Base-by-base conservation (phyloP, 1,140 invertebrate species). In the Ceratina japonica region DNA sequence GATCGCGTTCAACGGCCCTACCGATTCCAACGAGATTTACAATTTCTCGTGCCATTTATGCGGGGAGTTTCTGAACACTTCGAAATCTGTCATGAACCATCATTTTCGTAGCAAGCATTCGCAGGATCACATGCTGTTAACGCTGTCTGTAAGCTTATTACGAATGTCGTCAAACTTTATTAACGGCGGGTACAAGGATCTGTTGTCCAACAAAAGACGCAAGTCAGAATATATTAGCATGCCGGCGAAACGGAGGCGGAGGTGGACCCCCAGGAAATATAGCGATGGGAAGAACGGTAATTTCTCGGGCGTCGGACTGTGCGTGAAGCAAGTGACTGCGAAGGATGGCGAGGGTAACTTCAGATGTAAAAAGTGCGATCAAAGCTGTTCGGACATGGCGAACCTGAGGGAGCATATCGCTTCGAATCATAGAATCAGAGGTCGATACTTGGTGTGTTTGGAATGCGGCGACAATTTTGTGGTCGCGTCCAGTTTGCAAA, bases 381-480 rank as follows among this genome's bases (percentile, higher is more conserved):
- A 89, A 75, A 83, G 78, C 20, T 90, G 89, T 49, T 81, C 85
- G 16, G 87, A 92, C 58, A 93, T 92, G 80, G 24, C 89, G 15
- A 68, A 84, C 2, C 89, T 95, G 79, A 92, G 94, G 64, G 83
- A 87, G 18, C 95, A 95, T 82, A 92, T 95, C 18, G 90, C 91
- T 0, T 87, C 79, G 3, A 94, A 94, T 88, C 93, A 94, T 81
- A 92, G 94, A 72, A 92, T 94, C 15, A 93, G 92, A 27, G 94
- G 93, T 71, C 92, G 94, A 61, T 95, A 94, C 85, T 93, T 92
- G 22, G 86, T 95, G 72, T 96, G 95, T 85, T 90, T 95, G 87
- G 95, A 96, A 86, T 96, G 95, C 85, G 95, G 95, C 1, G 93
- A 94, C 77, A 95, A 94, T 88, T 95, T 95, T 86, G 94, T 94